Evolutionary conservation across 2,797 vertebrate genomes (phyloP).

Genomic region (Periparus ater): DNA sequence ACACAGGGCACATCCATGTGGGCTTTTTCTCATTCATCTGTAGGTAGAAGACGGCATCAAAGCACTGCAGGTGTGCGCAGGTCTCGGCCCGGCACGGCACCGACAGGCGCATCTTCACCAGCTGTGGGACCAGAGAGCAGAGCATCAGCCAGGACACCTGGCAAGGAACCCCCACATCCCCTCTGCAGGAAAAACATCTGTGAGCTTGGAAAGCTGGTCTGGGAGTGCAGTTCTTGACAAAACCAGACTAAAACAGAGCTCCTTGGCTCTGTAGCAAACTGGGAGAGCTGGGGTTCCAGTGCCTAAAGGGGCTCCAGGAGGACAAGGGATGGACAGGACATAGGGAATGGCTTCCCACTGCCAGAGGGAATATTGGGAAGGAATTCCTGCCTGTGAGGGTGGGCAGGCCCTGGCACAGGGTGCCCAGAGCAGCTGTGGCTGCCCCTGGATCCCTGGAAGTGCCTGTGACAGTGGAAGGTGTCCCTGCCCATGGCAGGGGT

Average conservation of each 20-base stretch:
- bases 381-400: background rate
- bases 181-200: fast-evolving
- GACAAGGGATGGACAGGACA: background rate
- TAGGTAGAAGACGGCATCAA: slow-evolving; percentile 97
- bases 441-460: background rate
- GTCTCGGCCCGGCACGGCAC: slow-evolving; percentile 95
- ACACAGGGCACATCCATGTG: slow-evolving; percentile 97
- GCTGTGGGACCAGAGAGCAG: slow-evolving; percentile 72
- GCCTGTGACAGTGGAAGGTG: fast-evolving
- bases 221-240: fast-evolving
- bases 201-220: background rate
- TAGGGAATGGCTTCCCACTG: background rate
- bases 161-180: background rate
- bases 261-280: background rate
- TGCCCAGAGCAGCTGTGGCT: background rate
- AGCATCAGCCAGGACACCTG: background rate
- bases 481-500: background rate
- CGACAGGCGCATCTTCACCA: slow-evolving; percentile 97
- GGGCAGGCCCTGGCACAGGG: fast-evolving
- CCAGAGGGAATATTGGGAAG: background rate
- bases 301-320: background rate
- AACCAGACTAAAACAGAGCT: fast-evolving
- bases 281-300: background rate
- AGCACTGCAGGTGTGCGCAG: slow-evolving; percentile 97
- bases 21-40: slow-evolving; percentile 99